Evolutionary conservation across 1,140 invertebrate species (phyloP), one percentile per base, ranked within the genome.

Genomic region (Euwallacea similis): DNA sequence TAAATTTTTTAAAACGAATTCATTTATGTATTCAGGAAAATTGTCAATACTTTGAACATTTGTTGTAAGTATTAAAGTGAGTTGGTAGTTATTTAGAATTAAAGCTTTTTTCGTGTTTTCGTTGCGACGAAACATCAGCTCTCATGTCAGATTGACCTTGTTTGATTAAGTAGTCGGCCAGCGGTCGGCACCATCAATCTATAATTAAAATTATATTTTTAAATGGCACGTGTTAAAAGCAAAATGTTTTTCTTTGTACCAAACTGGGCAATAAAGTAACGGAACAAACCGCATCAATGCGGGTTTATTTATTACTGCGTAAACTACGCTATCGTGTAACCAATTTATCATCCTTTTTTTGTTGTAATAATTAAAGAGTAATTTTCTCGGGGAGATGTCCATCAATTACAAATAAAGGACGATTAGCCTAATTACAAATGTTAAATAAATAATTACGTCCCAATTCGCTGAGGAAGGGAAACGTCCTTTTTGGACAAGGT

Each of bases 131-230:
- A 33, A 33, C 21, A 33, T 1, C 21, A 33, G n/a, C n/a, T n/a
- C n/a, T n/a, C n/a, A n/a, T n/a, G n/a, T 62, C 43, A 69, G 70
- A 72, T 67, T 72, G 70, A 74, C 73, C 41, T n/a, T 74, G 70
- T 74, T 74, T 68, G 61, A 72, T 72, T 69, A 62, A 71, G 53
- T 62, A 63, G 62, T 61, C 63, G 47, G 67, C 58, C 15, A 54
- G 13, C 46, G 7, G 2, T 13, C 13, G 47, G 44, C 69, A 44
- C 56, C 63, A 74, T 74, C 70, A 72, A 74, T 72, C 73, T 74
- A 72, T 74, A 74, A 74, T 74, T 74, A 72, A 71, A 72, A 65
- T 13, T 50, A 6, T 54, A 65, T 65, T 65, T 65, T 70, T 72
- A 74, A 66, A 72, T 74, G 65, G 70, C 70, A 72, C 59, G 44